Conservation (phyloP, 1,140 invertebrate genomes). For the Drosophila ananassae region DNA sequence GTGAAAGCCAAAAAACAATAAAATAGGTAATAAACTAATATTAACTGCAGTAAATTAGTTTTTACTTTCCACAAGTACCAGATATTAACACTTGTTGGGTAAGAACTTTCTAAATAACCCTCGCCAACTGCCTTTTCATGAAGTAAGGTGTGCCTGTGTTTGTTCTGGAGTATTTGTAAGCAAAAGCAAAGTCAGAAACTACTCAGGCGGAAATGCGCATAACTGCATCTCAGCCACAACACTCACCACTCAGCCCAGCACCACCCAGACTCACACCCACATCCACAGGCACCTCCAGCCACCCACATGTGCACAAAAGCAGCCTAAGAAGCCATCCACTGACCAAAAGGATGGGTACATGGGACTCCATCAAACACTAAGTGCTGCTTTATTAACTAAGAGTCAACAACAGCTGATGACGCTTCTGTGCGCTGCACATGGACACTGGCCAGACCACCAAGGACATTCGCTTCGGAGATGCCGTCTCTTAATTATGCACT, state of each 20-base stretch:
- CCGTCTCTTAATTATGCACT: conserved; percentile 62
- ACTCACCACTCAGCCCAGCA: conserved; percentile 17
- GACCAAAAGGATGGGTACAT: conserved; percentile 19
- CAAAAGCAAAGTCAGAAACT: conserved; percentile 69
- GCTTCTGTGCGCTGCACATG: neutral
- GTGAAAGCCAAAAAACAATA: neutral
- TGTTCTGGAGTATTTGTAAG: conserved; percentile 60
- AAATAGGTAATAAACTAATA: neutral
- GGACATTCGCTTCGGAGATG: conserved; percentile 16
- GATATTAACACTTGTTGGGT: neutral
- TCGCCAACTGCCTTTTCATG: conserved; percentile 21
- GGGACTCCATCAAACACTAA: conserved; percentile 55
- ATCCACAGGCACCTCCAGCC: conserved; percentile 4
- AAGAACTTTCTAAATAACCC: conserved; percentile 26
- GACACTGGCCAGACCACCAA: neutral
- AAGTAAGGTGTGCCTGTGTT: conserved; percentile 14
- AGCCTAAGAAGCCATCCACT: conserved; percentile 44
- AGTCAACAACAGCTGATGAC: conserved; percentile 35
- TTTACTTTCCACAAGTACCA: neutral
- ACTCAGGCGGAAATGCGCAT: conserved; percentile 74
- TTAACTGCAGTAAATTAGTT: neutral
- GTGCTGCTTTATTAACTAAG: conserved; percentile 74
- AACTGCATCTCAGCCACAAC: conserved; percentile 69
- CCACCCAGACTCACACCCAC: conserved; percentile 1
- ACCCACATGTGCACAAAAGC: conserved; percentile 10